Evolutionary conservation across 2,888 invertebrate species (phyloP).

Genomic region (Colletes collaris): DNA sequence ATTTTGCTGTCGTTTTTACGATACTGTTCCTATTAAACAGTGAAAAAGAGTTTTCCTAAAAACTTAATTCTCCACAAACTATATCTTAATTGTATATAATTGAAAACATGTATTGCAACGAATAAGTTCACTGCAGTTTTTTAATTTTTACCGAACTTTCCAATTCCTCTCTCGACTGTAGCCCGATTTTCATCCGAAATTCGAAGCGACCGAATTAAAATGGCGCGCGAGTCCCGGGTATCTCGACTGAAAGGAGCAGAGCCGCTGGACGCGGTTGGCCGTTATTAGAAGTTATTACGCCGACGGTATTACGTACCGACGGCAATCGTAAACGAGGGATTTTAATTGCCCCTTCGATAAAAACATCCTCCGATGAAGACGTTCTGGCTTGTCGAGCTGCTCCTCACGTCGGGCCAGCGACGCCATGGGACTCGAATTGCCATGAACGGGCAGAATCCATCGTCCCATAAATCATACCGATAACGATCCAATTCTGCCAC

Average conservation of each 20-base stretch:
- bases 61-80: no score
- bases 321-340: constrained; percentile 42
- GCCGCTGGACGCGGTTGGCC: background rate
- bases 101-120: no score
- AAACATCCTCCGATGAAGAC: constrained; percentile 39
- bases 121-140: no score
- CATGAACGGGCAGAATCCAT: background rate
- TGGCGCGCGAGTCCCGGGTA: background rate
- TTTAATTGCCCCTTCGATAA: constrained; percentile 46
- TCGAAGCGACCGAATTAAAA: background rate
- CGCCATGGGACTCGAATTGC: constrained; percentile 21
- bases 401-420: background rate
- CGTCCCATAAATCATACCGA: constrained; percentile 22
- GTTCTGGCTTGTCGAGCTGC: constrained; percentile 5
- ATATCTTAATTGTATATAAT: no score
- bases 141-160: no score
- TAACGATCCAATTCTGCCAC: constrained; percentile 35
- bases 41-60: no score
- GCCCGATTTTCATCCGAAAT: background rate
- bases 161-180: no score
- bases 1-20: no score
- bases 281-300: constrained; percentile 45
- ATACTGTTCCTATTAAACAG: no score
- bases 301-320: constrained; percentile 15
- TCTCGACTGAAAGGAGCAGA: background rate